Conservation (phyloP, 2,797 vertebrate genomes). For the Propithecus perrieri region DNA sequence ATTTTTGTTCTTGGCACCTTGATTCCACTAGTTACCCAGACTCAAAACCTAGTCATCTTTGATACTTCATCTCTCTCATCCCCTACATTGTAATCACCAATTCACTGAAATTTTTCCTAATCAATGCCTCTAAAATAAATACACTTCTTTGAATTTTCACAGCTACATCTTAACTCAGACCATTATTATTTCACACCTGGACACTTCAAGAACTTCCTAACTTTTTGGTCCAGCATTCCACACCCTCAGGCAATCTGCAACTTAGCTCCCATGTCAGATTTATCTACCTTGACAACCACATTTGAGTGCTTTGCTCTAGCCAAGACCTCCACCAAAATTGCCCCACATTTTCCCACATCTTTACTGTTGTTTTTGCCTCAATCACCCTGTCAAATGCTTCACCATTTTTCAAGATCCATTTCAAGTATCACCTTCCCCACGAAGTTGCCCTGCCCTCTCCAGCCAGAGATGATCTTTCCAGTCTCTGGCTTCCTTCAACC, state of each 20-base stretch:
- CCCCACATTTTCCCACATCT: neutral
- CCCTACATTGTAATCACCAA: neutral
- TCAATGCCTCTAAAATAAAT: neutral
- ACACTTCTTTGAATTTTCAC: neutral
- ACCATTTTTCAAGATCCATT: neutral
- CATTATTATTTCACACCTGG: neutral
- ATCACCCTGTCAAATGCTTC: neutral
- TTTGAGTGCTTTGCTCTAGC: neutral
- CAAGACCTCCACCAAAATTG: neutral
- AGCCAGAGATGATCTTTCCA: neutral
- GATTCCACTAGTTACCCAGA: neutral
- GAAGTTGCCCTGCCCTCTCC: neutral
- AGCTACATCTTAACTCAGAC: neutral
- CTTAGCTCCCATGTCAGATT: neutral
- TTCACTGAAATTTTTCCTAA: neutral
- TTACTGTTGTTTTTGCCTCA: neutral
- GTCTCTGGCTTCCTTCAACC: neutral
- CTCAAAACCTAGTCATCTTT: neutral
- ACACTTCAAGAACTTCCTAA: neutral
- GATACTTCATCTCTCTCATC: neutral
- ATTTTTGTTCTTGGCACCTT: neutral
- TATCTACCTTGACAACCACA: neutral
- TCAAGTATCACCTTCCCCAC: constrained; percentile 6
- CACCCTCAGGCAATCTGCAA: accelerated
- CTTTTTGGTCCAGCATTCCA: neutral